Evolutionary conservation across 2,888 invertebrate species (phyloP).

Genomic region (Apeira syringaria): DNA sequence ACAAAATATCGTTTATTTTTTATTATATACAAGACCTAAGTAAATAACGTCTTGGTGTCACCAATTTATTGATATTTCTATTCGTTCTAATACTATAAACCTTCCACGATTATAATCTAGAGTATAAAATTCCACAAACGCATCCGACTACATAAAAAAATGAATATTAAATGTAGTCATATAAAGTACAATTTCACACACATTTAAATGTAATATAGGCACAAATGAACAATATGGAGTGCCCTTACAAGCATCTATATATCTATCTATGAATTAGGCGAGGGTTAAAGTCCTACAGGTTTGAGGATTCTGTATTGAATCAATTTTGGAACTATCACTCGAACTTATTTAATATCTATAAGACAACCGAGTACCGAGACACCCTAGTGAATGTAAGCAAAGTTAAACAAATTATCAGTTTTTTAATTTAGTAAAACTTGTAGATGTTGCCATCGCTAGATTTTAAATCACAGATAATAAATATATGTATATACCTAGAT

Average conservation of each 20-base stretch:
- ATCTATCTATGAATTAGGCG: conserved; percentile 69
- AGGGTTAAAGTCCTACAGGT: conserved; percentile 74
- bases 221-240: conserved; percentile 71
- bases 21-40: conserved; percentile 58
- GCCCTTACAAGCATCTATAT: conserved; percentile 53
- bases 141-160: conserved; percentile 57
- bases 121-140: conserved; percentile 72
- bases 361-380: too few relatives aligned
- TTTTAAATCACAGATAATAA: too few relatives aligned
- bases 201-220: conserved; percentile 66
- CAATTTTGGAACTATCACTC: conserved; percentile 20
- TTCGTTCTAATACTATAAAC: conserved; percentile 37
- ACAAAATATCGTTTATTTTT: conserved; percentile 36
- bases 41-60: conserved; percentile 68
- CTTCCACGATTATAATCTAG: conserved; percentile 52
- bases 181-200: conserved; percentile 51
- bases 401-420: too few relatives aligned
- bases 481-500: too few relatives aligned
- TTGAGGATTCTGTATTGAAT: conserved; percentile 27
- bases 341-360: too few relatives aligned
- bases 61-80: conserved; percentile 62
- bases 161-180: conserved; percentile 34
- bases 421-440: too few relatives aligned
- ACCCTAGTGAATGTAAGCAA: too few relatives aligned
- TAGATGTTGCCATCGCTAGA: too few relatives aligned